Conservation (phyloP, 2,113 vertebrate genomes). For the Pedionomus torquatus region DNA sequence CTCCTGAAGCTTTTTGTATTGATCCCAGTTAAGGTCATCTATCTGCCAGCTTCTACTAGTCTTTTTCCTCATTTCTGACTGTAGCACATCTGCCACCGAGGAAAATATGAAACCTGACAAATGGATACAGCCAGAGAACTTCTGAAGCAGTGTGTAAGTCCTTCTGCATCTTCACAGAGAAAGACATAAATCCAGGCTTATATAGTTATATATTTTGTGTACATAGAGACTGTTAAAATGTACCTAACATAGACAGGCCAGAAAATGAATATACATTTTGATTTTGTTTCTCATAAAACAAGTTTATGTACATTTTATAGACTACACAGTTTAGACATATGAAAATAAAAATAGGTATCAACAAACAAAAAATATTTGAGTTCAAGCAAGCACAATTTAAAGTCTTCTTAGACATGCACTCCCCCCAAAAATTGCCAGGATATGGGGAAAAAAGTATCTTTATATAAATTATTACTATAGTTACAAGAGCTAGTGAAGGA, state of each 20-base stretch:
- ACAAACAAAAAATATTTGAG: neutral
- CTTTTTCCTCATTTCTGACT: neutral
- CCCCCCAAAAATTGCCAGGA: neutral
- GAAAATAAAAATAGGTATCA: slow-evolving; percentile 6
- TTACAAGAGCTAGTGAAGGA: neutral
- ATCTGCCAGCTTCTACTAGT: neutral
- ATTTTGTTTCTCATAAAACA: neutral
- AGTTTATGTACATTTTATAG: neutral
- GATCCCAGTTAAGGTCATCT: neutral
- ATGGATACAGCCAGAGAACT: neutral
- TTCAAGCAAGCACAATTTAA: slow-evolving; percentile 33
- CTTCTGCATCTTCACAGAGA: neutral
- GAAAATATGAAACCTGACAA: neutral
- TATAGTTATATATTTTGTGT: neutral
- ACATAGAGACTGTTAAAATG: neutral
- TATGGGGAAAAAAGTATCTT: neutral
- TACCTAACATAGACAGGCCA: neutral
- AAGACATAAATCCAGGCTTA: neutral
- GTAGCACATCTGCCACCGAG: neutral
- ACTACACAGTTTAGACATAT: neutral
- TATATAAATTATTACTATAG: neutral
- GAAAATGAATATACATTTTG: neutral
- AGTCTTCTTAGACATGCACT: neutral
- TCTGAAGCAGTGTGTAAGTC: neutral
- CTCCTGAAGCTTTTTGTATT: slow-evolving; percentile 15